Base-by-base conservation (phyloP, 2,797 vertebrate species). In the Acrossocheilus fasciatus region DNA sequence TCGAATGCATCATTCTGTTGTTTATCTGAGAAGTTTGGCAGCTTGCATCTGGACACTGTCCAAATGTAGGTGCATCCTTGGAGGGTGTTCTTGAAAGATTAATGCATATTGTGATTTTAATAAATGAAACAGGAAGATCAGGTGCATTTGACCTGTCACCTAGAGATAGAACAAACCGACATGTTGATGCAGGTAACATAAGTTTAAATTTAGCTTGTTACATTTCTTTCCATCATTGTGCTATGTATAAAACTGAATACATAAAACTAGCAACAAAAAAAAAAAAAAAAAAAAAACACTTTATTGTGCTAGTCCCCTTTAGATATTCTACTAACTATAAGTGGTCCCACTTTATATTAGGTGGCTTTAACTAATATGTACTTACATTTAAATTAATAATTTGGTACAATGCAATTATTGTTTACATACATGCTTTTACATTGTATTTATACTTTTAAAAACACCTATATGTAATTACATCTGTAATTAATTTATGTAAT, bases 91-190 rank as follows among this genome's bases (percentile, higher is more conserved):
- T 59, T 69, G 12, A 59, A 72, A 79, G 75, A 85, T 80, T 80
- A 36, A 80, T 70, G 77, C 26, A 12, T n/a, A 72, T 59, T 79
- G 41, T 30, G 45, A 77, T 72, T 43, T 45, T 34, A 72, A 78
- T 59, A 64, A 76, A 70, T 15, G 23, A 77, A 81, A 68, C 80
- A 41, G 66, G 50, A 72, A 82, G 36, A 77, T 68, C 57, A 11
- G 43, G 23, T n/a, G 47, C 20, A 54, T 76, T 36, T 1, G 1
- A 39, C 20, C 57, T 23, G 52, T 70, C 52, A 47, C 34, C n/a
- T 30, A 36, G 64, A 36, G 30, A 3, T 4, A 66, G 30, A 66
- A 34, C 64, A 66, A 66, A 66, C 14, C 6, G 17, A 66, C 30
- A 66, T 66, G 64, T 66, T 70, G 75, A 9, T 30, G 62, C n/a